phyloP scores from a whole-genome alignment of 2,797 vertebrate species.

The Poecilia gillii region DNA sequence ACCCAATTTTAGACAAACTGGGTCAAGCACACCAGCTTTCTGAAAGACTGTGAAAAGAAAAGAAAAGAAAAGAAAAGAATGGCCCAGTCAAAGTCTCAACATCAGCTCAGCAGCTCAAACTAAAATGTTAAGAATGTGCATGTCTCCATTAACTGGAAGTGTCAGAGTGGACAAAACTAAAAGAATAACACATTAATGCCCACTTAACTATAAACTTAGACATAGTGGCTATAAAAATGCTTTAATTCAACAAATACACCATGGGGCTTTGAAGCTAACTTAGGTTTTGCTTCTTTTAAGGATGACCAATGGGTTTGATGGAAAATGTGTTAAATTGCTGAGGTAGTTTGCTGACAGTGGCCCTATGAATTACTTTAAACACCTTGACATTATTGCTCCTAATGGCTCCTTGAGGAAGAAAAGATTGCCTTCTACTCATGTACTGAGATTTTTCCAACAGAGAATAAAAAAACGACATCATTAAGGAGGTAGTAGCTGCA shows the following conservation, averaged over 20 bases:
- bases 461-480: slow-evolving; percentile 8
- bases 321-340: background rate
- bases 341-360: slow-evolving; percentile 2
- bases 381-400: background rate
- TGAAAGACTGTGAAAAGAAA: background rate
- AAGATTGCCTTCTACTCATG: background rate
- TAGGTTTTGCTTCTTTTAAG: background rate
- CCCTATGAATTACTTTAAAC: background rate
- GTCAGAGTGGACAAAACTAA: background rate
- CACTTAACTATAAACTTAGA: background rate
- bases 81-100: background rate
- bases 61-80: background rate
- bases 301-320: background rate
- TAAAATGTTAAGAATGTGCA: background rate
- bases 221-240: background rate
- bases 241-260: background rate
- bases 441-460: background rate
- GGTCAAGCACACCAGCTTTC: background rate
- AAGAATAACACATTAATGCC: background rate
- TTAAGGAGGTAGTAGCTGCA: background rate
- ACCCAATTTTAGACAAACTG: background rate
- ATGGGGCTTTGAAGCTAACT: background rate
- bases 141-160: background rate
- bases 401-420: background rate
- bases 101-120: background rate